Base-by-base conservation (phyloP, 2,888 invertebrate genomes). In the Limnephilus auricula region DNA sequence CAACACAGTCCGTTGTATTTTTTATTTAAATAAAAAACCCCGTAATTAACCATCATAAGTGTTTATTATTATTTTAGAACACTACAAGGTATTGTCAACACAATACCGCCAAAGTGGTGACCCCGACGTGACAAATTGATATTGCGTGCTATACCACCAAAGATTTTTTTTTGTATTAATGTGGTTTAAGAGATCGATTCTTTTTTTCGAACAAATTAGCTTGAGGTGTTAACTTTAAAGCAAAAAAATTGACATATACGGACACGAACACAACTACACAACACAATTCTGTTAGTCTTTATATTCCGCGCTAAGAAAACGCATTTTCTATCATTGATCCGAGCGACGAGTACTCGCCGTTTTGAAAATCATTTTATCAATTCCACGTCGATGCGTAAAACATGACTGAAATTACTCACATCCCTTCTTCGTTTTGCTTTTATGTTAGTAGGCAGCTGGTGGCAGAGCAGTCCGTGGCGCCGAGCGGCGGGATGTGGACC, bases 401-500 rank as follows among this genome's bases (percentile, higher is more conserved):
- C 45, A 45, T 80, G 30, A 40, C 45, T 30, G 79, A 40, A 89
- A 89, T 37, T 84, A 90, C 90, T 90, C 80, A 90, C 80, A 79
- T 87, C 65, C 25, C 80, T 37, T 84, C 31, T 82, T 86, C 84
- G 83, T 87, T 92, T 83, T 92, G 88, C 89, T 92, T 92, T 89
- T 89, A 80, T 90, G 89, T 92, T 92, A 78, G 32, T 90, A 89
- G 88, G 90, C 40, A 65, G 50, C 78, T 65, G 90, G 34, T 25
- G 37, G 79, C 85, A 18, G 85, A 78, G 79, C 85, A 30, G 84
- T 87, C 13, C 32, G 34, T 13, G 87, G 65, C 65, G 65, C 32
- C 12, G 2, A 2, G 84, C 65, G 50, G 65, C n/a, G 10, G 37
- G 30, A 87, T 32, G 50, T 32, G 50, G 31, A 50, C 30, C 65